Evolutionary conservation across 2,797 vertebrate species (phyloP), one percentile per base, ranked within the genome.

Genomic region (Naso thynnoides): DNA sequence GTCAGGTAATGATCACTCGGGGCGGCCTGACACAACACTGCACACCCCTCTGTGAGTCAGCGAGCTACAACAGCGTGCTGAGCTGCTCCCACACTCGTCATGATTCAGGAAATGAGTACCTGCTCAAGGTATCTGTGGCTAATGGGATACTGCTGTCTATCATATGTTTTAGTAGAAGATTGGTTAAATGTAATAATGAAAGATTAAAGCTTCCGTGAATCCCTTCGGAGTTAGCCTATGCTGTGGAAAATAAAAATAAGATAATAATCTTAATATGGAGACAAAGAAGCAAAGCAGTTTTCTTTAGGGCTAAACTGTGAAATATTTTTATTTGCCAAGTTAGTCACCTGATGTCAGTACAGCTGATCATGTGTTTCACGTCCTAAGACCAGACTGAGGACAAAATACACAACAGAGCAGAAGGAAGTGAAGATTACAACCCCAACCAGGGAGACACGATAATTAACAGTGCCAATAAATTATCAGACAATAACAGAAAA

Each of bases 11-110:
- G 65, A 82, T 74, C 69, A 57, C 74, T 69, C 39, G 7, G 54
- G 79, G 66, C 65, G 53, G 67, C 45, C 61, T 61, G 66, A 84
- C 50, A 72, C 84, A 73, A 70, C 11, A 41, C 44, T 27, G 60
- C 36, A 85, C 89, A 79, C 78, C 75, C 71, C 54, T 36, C 49
- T 62, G 83, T 92, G 88, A 91, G 75, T 90, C 86, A 89, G 70
- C 70, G 24, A 13, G 44, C 54, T 55, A 23, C 49, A 15, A 42
- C 67, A 50, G 9, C 6, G 19, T 6, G 24, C 33, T 19, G 66
- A 60, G 64, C 11, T 69, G 68, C 61, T 49, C 44, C 24, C 50
- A 60, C 79, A 72, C 64, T n/a, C 48, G 48, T 66, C 66, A 52
- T 47, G 49, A 55, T 6, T 15, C 33, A 50, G 41, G 18, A 85